Evolutionary conservation across 1,140 invertebrate genomes (phyloP).

Genomic region (Cydia fagiglandana): DNA sequence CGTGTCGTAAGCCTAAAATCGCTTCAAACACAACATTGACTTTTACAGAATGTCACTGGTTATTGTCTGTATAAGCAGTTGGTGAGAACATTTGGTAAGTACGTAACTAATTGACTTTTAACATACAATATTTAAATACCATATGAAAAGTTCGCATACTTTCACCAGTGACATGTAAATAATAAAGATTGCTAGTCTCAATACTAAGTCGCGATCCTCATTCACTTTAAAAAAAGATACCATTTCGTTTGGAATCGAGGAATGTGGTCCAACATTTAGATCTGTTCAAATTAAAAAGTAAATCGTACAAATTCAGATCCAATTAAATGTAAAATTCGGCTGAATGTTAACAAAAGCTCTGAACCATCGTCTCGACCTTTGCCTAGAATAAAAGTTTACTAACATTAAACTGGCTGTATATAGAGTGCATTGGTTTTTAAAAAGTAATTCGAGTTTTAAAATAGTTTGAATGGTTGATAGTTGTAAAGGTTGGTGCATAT

Average conservation of each 20-base stretch:
- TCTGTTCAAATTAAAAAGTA: slow-evolving; percentile 2
- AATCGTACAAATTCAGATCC: slow-evolving; percentile 21
- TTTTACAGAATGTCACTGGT: slow-evolving; percentile 22
- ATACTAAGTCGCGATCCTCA: neutral
- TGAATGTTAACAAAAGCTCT: slow-evolving; percentile 21
- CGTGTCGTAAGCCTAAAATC: neutral
- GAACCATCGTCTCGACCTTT: slow-evolving; percentile 9
- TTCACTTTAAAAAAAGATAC: no score
- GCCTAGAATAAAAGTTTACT: neutral
- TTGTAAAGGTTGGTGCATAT: slow-evolving; percentile 14
- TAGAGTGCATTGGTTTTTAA: slow-evolving; percentile 16
- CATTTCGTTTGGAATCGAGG: no score
- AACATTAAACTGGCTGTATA: slow-evolving; percentile 13
- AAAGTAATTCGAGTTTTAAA: slow-evolving; percentile 8
- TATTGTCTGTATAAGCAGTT: no score
- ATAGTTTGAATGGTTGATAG: neutral
- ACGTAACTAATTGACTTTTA: no score
- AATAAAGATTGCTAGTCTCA: neutral
- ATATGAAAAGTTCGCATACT: neutral
- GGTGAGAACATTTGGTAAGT: no score
- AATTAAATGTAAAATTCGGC: slow-evolving; percentile 24
- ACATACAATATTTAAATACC: neutral
- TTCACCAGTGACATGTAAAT: neutral
- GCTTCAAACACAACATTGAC: slow-evolving; percentile 9
- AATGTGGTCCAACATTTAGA: no score